phyloP scores from a whole-genome alignment of 2,113 vertebrate genomes.

The Hiodon alosoides region DNA sequence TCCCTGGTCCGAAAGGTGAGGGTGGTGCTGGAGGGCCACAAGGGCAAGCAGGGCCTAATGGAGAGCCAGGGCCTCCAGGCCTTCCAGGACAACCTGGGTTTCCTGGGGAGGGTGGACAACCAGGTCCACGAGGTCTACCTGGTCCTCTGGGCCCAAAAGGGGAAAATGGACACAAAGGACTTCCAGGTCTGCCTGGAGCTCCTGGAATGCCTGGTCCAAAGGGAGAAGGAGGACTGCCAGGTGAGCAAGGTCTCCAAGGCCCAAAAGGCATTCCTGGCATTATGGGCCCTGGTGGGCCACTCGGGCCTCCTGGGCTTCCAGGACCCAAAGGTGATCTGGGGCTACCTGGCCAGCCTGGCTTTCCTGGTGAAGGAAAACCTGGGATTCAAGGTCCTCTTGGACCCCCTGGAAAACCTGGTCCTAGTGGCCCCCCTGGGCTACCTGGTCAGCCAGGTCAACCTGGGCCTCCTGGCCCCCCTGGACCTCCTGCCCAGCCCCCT shows the following conservation, averaged over 20 bases:
- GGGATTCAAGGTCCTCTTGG: conserved; percentile 76
- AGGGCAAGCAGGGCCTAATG: conserved; percentile 75
- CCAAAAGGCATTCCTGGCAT: conserved; percentile 87
- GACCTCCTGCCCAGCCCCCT: conserved; percentile 62
- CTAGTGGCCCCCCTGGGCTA: conserved; percentile 66
- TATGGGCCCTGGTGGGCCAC: conserved; percentile 74
- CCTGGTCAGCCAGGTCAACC: conserved; percentile 78
- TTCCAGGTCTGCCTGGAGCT: conserved; percentile 72
- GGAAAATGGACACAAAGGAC: conserved; percentile 78
- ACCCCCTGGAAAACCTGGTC: conserved; percentile 76
- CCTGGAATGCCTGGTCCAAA: conserved; percentile 76
- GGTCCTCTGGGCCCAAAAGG: conserved; percentile 83
- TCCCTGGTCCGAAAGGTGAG: conserved; percentile 86
- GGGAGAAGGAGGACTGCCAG: conserved; percentile 72
- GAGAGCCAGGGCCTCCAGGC: conserved; percentile 76
- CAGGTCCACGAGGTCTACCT: conserved; percentile 75
- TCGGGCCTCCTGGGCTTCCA: conserved; percentile 74
- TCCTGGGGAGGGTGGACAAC: conserved; percentile 78
- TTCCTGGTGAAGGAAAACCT: conserved; percentile 69
- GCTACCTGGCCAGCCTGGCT: conserved; percentile 71
- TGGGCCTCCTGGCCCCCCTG: conserved; percentile 81
- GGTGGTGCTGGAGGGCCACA: conserved; percentile 75
- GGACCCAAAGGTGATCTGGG: conserved; percentile 84
- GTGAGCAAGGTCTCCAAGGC: conserved; percentile 80
- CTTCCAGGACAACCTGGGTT: conserved; percentile 84